A percentile compares a stretch with the other conserved stretches of the same genome.
Conservation (phyloP, 2,888 invertebrate species). For the Acleris laterana region DNA sequence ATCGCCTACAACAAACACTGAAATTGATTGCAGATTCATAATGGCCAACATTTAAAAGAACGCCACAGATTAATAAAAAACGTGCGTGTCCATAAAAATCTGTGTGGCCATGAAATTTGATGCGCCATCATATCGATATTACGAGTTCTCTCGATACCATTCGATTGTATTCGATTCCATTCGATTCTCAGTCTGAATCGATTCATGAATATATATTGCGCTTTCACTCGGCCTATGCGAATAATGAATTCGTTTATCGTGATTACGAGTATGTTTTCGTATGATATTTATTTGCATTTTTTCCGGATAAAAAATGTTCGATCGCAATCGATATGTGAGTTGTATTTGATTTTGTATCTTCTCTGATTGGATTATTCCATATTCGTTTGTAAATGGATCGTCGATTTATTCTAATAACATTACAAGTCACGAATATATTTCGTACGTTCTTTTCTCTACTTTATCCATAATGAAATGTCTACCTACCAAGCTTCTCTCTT, state of each 20-base stretch:
- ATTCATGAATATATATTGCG: constrained; percentile 70
- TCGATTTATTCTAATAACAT: constrained; percentile 14
- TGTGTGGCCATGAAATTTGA: constrained; percentile 51
- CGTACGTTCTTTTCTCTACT: background rate
- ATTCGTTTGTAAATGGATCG: background rate
- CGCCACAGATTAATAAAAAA: constrained; percentile 36
- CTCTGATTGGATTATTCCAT: constrained; percentile 14
- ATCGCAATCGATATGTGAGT: constrained; percentile 26
- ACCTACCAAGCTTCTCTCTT: no score
- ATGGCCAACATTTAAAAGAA: constrained; percentile 29
- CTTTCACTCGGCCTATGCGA: constrained; percentile 42
- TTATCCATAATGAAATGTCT: no score
- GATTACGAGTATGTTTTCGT: constrained; percentile 42
- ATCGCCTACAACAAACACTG: constrained; percentile 2
- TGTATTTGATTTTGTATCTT: constrained; percentile 33
- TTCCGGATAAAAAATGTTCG: constrained; percentile 33
- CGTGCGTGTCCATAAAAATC: constrained; percentile 45
- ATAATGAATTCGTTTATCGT: constrained; percentile 43
- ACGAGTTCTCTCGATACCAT: constrained; percentile 53
- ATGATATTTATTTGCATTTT: constrained; percentile 41
- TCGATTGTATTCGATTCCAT: constrained; percentile 48
- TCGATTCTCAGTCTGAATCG: constrained; percentile 51
- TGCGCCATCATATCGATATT: constrained; percentile 67
- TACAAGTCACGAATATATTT: background rate
- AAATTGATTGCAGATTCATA: constrained; percentile 24